Evolutionary conservation across 2,113 vertebrate genomes (phyloP).

Genomic region (Elachura formosa): DNA sequence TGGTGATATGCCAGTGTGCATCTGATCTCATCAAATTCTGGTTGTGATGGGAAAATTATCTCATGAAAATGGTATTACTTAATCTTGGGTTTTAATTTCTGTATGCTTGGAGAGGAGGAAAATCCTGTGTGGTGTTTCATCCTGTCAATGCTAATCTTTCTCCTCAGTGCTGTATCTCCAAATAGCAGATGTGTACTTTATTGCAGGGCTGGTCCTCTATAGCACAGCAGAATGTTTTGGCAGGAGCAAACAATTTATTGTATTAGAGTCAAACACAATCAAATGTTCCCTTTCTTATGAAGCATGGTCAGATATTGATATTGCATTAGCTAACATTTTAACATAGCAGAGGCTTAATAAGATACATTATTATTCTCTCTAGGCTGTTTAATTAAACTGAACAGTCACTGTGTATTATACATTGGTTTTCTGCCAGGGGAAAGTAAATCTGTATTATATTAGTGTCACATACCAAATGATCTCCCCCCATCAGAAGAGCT

Average conservation of each 20-base stretch:
- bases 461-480: not conserved
- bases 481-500: not conserved
- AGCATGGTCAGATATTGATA: constrained; percentile 40
- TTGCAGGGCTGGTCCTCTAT: constrained; percentile 20
- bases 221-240: constrained; percentile 15
- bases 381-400: constrained; percentile 59
- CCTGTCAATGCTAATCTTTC: constrained; percentile 37
- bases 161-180: not conserved
- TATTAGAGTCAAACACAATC: constrained; percentile 29
- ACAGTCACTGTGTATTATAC: not conserved
- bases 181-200: constrained; percentile 49
- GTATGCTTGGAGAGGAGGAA: constrained; percentile 23
- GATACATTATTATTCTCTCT: constrained; percentile 38
- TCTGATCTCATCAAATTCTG: constrained; percentile 40
- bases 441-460: constrained; percentile 43
- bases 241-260: constrained; percentile 33
- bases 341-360: constrained; percentile 39
- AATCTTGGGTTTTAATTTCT: constrained; percentile 43
- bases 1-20: constrained; percentile 1
- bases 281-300: constrained; percentile 20
- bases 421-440: constrained; percentile 35
- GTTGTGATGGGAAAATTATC: constrained; percentile 48
- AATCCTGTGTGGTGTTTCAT: constrained; percentile 34
- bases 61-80: constrained; percentile 23
- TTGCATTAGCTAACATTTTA: constrained; percentile 44